Evolutionary conservation across 2,113 vertebrate species (phyloP), one percentile per base, ranked within the genome.

Genomic region (Amphiprion ocellaris): DNA sequence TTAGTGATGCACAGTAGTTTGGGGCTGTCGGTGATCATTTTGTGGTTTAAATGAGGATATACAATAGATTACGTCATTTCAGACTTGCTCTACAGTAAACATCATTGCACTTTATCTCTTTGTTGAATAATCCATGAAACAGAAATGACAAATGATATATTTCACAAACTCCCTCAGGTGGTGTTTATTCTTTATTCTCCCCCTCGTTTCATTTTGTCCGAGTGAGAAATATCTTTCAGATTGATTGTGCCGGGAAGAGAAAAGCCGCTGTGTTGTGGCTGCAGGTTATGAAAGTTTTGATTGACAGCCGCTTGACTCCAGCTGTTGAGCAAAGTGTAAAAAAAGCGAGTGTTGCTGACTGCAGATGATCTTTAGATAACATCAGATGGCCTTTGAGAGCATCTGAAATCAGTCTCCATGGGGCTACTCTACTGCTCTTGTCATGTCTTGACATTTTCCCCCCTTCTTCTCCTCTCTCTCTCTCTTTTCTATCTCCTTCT

Each of bases 301-400:
- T 74, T 91, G 92, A 84, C 92, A 88, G 83, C 33, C 52, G 77
- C 81, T 88, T 86, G 85, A 87, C 85, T 82, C 68, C 75, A 62
- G 85, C 89, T 84, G 81, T 52, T 74, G 83, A 84, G 77, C 21
- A 3, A 68, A 54, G 82, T 61, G 83, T 69, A 73, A 77, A 91
- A 91, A 80, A 89, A 75, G 70, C 58, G 49, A 77, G 66, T 33
- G 60, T 41, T 63, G 82, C 86, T 75, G 86, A 89, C 81, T 79
- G 89, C 67, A 86, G 86, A 90, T 92, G 92, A 94, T 90, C 88
- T 85, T 90, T 89, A 73, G 92, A 93, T 90, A 90, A 89, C 88
- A 90, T 87, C 69, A 79, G 87, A 82, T 93, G 92, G 92, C 88
- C 92, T 94, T 91, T 89, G 82, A 86, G 92, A 87, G 84, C 82